phyloP scores from a whole-genome alignment of 1,140 invertebrate genomes.

The Brachionus angularis region DNA sequence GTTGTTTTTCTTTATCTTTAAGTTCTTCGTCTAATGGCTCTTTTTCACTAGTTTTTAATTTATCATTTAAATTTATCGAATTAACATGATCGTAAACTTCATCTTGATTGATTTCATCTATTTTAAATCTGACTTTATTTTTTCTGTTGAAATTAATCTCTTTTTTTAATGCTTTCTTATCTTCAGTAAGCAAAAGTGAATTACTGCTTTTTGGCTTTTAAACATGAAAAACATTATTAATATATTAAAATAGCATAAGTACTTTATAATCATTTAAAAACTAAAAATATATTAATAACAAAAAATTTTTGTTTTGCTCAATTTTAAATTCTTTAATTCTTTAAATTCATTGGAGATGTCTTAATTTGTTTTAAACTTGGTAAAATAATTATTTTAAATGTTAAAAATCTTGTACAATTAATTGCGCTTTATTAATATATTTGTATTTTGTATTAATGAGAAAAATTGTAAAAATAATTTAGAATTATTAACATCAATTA shows the following conservation, averaged over 20 bases:
- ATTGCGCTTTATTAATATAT: no score
- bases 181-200: constrained; percentile 76
- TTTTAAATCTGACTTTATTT: constrained; percentile 32
- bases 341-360: no score
- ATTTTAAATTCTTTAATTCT: no score
- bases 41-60: no score
- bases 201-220: constrained; percentile 65
- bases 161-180: constrained; percentile 74
- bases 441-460: no score
- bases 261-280: constrained; percentile 67
- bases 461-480: constrained; percentile 60
- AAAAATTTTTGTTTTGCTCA: constrained; percentile 69
- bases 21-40: constrained; percentile 67
- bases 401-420: no score
- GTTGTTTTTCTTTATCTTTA: constrained; percentile 47
- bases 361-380: no score
- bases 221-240: constrained; percentile 46
- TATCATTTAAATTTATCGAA: no score
- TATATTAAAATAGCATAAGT: constrained; percentile 54
- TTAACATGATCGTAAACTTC: constrained; percentile 81
- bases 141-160: constrained; percentile 66
- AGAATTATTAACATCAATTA: background rate
- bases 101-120: constrained; percentile 61
- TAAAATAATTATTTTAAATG: no score
- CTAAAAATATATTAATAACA: constrained; percentile 74